These are phyloP conservation scores for Micropterix aruncella DNA, from an alignment of 2,888 invertebrate genomes.

Conservation along the genomic window DNA sequence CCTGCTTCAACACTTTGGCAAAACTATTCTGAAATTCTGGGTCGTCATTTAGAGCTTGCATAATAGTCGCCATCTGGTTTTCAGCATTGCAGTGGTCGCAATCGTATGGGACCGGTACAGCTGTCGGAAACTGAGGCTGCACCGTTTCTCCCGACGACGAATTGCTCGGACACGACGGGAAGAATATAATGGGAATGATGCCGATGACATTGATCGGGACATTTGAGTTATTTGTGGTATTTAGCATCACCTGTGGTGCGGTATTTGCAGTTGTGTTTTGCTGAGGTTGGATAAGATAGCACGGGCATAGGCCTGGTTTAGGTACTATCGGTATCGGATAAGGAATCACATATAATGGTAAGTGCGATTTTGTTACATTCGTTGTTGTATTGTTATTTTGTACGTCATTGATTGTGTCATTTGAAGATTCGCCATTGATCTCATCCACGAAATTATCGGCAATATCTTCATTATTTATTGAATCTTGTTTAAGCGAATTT, in stretches of 20 bases:
- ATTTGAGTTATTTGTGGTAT: constrained; percentile 8
- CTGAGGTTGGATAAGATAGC: constrained; percentile 43
- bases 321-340: constrained; percentile 46
- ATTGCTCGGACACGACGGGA: constrained; percentile 50
- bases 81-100: constrained; percentile 41
- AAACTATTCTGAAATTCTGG: constrained; percentile 12
- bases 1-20: constrained; percentile 15
- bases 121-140: constrained; percentile 43
- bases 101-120: constrained; percentile 45
- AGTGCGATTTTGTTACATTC: constrained; percentile 33
- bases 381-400: too few relatives aligned
- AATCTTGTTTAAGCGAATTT: too few relatives aligned
- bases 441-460: too few relatives aligned
- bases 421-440: too few relatives aligned
- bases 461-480: too few relatives aligned
- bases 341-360: constrained; percentile 41
- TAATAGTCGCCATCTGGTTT: constrained; percentile 2
- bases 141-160: constrained; percentile 30
- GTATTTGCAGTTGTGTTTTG: constrained; percentile 20
- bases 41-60: neutral
- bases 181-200: constrained; percentile 55
- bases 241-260: constrained; percentile 18
- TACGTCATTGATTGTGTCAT: too few relatives aligned
- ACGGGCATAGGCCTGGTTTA: constrained; percentile 46
- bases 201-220: constrained; percentile 49